These are phyloP conservation scores for Orchesella flavescens DNA, from an alignment of 2,888 invertebrate genomes.

Conservation along the genomic window DNA sequence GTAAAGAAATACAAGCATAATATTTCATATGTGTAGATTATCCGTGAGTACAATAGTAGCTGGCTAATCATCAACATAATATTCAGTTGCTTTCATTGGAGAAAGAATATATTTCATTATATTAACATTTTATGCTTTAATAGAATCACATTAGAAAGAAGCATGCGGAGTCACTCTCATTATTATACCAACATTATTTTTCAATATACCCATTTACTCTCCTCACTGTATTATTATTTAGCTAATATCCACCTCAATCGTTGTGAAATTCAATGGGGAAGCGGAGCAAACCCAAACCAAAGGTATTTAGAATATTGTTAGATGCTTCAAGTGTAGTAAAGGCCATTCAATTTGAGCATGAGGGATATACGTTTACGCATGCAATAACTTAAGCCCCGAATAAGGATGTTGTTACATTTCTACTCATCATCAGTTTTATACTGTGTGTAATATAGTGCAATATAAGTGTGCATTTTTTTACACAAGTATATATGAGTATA, in stretches of 20 bases:
- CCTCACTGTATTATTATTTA: background rate
- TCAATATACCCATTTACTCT: background rate
- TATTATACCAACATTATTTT: constrained; percentile 20
- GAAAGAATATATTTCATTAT: constrained; percentile 27
- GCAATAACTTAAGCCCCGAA: too few species aligned
- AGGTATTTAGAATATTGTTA: background rate
- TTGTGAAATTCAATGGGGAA: background rate
- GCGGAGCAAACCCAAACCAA: background rate
- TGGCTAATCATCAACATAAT: constrained; percentile 26
- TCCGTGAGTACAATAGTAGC: too few species aligned
- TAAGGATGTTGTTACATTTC: too few species aligned
- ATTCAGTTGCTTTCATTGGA: constrained; percentile 31
- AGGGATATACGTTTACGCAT: too few species aligned
- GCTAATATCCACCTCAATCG: constrained; percentile 11
- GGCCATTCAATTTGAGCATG: too few species aligned
- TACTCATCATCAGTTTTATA: too few species aligned
- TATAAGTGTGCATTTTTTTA: too few species aligned
- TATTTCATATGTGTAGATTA: too few species aligned
- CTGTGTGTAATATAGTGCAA: too few species aligned
- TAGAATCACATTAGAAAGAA: constrained; percentile 11
- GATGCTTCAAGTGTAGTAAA: background rate
- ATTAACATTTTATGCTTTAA: constrained; percentile 28
- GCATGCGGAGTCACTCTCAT: background rate
- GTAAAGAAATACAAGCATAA: too few species aligned
- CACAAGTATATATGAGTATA: too few species aligned